Evolutionary conservation across 2,113 vertebrate species (phyloP), one percentile per base, ranked within the genome.

Genomic region (Menidia beryllina): DNA sequence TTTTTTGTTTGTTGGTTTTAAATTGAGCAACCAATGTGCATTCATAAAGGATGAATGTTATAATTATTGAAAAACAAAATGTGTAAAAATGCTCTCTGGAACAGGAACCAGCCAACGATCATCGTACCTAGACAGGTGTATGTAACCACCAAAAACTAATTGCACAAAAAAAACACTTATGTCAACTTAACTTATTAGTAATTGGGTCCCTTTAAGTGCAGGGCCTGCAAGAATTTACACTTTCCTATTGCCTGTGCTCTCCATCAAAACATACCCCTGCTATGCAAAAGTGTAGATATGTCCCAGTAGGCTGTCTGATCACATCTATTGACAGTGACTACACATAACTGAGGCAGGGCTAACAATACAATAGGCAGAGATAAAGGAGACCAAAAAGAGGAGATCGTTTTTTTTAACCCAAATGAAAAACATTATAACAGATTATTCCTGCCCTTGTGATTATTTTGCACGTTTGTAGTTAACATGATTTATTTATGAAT

Each of bases 351-450:
- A 13, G 0, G 38, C 62, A 49, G 72, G 11, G 47, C 67, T 51
- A 68, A 79, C 53, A 51, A 75, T 36, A 81, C 43, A 41, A 51
- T 57, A 64, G 7, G 48, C n/a, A 55, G 47, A 30, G 79, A 68
- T 36, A 82, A 61, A 34, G 76, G 24, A 57, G 49, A 34, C 69
- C 39, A 36, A 39, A 53, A 25, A 25, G 27, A 21, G 48, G 30
- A 30, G 30, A 30, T n/a, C n/a, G 30, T 4, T 8, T 30, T 30
- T 8, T 30, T 30, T 8, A 30, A 8, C 30, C 4, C 21, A 24
- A 50, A 50, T 21, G 27, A 17, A 1, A 8, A 30, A 30, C 30
- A 30, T 30, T 30, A 30, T 30, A 30, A 8, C 4, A 30, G 30
- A 8, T 30, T 30, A 8, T 30, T 30, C 30, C 30, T 30, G 30